Base-by-base conservation (phyloP, 2,113 vertebrate species). In the Willisornis vidua region DNA sequence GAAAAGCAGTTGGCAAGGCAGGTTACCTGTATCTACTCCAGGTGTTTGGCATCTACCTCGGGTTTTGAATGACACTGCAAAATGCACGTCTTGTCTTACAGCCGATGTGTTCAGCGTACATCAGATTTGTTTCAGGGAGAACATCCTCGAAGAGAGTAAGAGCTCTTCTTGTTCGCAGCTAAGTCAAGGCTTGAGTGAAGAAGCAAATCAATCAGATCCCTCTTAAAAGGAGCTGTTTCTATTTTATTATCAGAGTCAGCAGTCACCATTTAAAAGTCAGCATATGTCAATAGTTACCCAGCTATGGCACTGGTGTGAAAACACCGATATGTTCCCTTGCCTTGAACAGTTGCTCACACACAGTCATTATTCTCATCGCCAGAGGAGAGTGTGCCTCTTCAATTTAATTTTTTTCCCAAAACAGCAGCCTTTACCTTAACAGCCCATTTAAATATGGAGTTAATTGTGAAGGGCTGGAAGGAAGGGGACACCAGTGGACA, bases 241-340 rank as follows among this genome's bases (percentile, higher is more conserved):
- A 28, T 37, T 88, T 82, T 66, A 85, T 80, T 88, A 94, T 61
- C 79, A 28, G 68, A 93, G 63, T 67, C 88, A 88, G 83, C 86
- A 90, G 72, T 48, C 89, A 72, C 61, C 22, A 0, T 78, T 78
- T 81, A 77, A 67, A 93, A 96, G 94, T 79, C 90, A 93, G 90
- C 68, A 92, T 74, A 79, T 91, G 85, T 88, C 93, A 91, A 71
- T 23, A 95, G 90, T 91, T 93, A 94, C 25, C 65, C 85, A 94
- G 83, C 87, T 71, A 67, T 0, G 35, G 68, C 13, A 59, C 33
- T 81, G 55, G 71, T 90, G 83, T 81, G 85, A 97, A 91, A 94
- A 90, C 61, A 84, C 43, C 59, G 81, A 71, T 57, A 77, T 17
- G 25, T 72, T 95, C 33, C 61, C 68, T 84, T 25, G 57, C 46